A percentile compares a stretch with the other conserved stretches of the same genome.
These are phyloP conservation scores for Pipistrellus kuhlii DNA, from an alignment of 2,797 vertebrate species.

Conservation along the genomic window DNA sequence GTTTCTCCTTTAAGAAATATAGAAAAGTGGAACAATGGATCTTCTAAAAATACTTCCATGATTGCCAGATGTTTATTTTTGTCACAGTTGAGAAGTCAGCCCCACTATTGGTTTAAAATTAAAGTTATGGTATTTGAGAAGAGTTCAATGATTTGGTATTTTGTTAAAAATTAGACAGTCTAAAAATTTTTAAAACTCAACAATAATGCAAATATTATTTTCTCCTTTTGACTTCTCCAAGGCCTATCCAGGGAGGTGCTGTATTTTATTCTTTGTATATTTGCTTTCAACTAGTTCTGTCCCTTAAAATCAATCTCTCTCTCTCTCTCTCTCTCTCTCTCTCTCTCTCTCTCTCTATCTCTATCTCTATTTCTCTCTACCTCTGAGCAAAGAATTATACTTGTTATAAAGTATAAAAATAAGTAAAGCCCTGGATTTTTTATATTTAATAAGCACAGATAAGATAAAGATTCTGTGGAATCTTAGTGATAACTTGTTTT, in stretches of 20 bases:
- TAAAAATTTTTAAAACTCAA: slow-evolving; percentile 12
- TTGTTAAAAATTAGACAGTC: neutral
- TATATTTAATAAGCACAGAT: slow-evolving; percentile 2
- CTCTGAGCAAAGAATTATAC: neutral
- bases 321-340: too few relatives aligned
- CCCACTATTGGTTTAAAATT: neutral
- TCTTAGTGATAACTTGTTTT: slow-evolving; percentile 35
- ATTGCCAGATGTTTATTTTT: slow-evolving; percentile 28
- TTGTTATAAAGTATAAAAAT: too few relatives aligned
- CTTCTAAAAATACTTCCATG: neutral
- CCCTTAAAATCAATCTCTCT: too few relatives aligned
- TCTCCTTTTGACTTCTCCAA: neutral
- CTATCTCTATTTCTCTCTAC: too few relatives aligned
- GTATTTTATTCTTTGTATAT: neutral
- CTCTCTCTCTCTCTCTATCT: too few relatives aligned
- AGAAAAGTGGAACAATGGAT: neutral
- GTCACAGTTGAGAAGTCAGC: neutral
- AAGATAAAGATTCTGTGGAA: slow-evolving; percentile 32
- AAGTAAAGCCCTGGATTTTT: neutral
- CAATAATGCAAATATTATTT: neutral
- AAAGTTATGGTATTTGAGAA: neutral
- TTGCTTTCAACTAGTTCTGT: neutral
- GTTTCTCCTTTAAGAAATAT: neutral
- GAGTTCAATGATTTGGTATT: neutral
- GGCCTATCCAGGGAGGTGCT: neutral